Conservation (phyloP, 2,888 invertebrate species). For the Luperina testacea region DNA sequence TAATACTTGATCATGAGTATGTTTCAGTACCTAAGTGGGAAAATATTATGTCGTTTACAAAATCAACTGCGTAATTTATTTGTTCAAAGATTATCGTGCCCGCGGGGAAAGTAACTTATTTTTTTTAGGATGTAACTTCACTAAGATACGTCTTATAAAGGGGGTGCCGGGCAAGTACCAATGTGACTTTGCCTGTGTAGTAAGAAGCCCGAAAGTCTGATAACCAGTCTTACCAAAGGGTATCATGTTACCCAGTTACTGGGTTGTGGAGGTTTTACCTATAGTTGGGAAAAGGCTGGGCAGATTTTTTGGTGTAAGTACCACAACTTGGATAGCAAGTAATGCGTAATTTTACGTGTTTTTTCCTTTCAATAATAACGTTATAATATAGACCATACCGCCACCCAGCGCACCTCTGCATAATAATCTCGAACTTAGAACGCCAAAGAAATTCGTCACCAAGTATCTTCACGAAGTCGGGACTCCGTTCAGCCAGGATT, state of each 20-base stretch:
- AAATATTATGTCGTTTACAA: neutral
- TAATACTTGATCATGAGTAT: neutral
- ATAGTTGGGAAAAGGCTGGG: neutral
- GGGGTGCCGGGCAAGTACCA: too few species aligned
- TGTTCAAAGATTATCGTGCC: neutral
- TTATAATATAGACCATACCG: conserved; percentile 17
- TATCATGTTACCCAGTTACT: neutral
- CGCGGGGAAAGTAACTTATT: neutral
- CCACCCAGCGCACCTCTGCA: conserved; percentile 14
- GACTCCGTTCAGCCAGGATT: conserved; percentile 71
- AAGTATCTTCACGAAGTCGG: conserved; percentile 52
- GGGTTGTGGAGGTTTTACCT: neutral
- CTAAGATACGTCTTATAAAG: too few species aligned
- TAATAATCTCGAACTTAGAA: conserved; percentile 51
- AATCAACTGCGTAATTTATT: neutral
- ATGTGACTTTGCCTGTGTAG: too few species aligned
- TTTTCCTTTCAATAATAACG: neutral
- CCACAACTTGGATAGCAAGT: neutral
- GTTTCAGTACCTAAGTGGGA: neutral
- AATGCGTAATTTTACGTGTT: neutral
- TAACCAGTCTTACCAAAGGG: neutral
- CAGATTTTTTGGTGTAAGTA: neutral
- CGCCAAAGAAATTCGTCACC: conserved; percentile 57
- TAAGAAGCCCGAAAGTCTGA: neutral
- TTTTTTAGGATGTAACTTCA: too few species aligned